Evolutionary conservation across 2,797 vertebrate genomes (phyloP), one percentile per base, ranked within the genome.

Genomic region (Microchirus variegatus): DNA sequence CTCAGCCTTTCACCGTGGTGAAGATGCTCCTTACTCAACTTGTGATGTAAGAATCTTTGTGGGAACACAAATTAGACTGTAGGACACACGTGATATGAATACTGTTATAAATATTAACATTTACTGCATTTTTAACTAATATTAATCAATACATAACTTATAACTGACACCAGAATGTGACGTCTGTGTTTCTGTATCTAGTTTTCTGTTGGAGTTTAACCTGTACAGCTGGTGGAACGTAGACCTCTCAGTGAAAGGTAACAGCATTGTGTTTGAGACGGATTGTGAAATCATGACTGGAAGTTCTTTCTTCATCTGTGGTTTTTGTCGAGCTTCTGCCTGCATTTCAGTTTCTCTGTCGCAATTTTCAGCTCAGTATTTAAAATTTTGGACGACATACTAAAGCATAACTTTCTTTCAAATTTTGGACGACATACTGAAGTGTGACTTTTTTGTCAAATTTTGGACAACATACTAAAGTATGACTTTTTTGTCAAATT

Each of bases 131-230:
- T 8, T 14, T 41, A 15, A 22, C 9, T 46, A 3, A 36, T 37
- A 50, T 18, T 13, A 12, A 44, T 57, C 4, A 3, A 7, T 14
- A 12, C 50, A 0, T 63, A 52, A 52, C 1, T 41, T 1, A 9
- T 19, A 16, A 38, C 2, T 37, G n/a, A n/a, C n/a, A n/a, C n/a
- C n/a, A n/a, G n/a, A n/a, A n/a, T n/a, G n/a, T n/a, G n/a, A n/a
- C n/a, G 1, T 59, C 65, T 71, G 17, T 81, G 40, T 73, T 67
- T 75, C 43, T 75, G 1, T 69, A 51, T 73, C 78, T n/a, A 99
- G 97, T 86, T 99, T 98, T 79, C 91, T 99, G 71, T 90, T 99
- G 71, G 97, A 99, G 86, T 99, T 99, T 87, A 99, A 99, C 92
- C 87, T 98, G 72, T 98, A 96, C 90, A 96, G 95, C 82, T 99